These are phyloP conservation scores for Ennomos quercinarius DNA, from an alignment of 2,888 invertebrate genomes.

Conservation along the genomic window DNA sequence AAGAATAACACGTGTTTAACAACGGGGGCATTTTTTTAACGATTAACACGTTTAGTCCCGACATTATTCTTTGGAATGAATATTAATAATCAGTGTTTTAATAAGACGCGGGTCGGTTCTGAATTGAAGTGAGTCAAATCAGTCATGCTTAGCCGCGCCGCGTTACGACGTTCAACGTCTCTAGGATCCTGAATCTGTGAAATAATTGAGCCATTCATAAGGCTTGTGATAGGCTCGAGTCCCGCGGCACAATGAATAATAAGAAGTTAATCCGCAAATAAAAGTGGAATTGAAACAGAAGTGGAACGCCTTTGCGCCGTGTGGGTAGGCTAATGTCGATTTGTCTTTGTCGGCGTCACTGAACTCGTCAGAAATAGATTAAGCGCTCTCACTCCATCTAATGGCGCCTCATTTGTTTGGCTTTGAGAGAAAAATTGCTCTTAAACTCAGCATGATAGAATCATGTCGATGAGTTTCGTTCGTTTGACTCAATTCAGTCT, in stretches of 20 bases:
- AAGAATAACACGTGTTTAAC: slow-evolving; percentile 66
- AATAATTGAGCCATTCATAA: slow-evolving; percentile 85
- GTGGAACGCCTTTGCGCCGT: slow-evolving; percentile 81
- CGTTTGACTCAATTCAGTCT: slow-evolving; percentile 72
- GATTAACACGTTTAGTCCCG: slow-evolving; percentile 45
- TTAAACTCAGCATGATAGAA: slow-evolving; percentile 79
- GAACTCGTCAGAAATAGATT: slow-evolving; percentile 86
- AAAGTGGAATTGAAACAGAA: slow-evolving; percentile 86
- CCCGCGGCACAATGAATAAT: slow-evolving; percentile 81
- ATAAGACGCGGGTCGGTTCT: slow-evolving; percentile 31
- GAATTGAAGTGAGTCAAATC: slow-evolving; percentile 48
- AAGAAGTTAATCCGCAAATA: slow-evolving; percentile 86
- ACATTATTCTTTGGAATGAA: slow-evolving; percentile 36
- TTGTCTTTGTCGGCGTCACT: slow-evolving; percentile 86
- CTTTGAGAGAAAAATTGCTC: slow-evolving; percentile 84
- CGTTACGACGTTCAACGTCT: slow-evolving; percentile 33
- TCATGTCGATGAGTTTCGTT: slow-evolving; percentile 81
- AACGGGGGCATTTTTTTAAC: slow-evolving; percentile 51
- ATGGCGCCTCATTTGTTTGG: slow-evolving; percentile 85
- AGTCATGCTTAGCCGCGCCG: slow-evolving; percentile 52
- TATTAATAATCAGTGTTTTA: slow-evolving; percentile 29
- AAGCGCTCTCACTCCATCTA: slow-evolving; percentile 85
- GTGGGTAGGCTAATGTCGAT: slow-evolving; percentile 85
- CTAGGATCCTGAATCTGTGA: slow-evolving; percentile 65
- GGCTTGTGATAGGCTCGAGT: slow-evolving; percentile 76